Base-by-base conservation (phyloP, 2,888 invertebrate genomes). In the Trypoxylon attenuatum region DNA sequence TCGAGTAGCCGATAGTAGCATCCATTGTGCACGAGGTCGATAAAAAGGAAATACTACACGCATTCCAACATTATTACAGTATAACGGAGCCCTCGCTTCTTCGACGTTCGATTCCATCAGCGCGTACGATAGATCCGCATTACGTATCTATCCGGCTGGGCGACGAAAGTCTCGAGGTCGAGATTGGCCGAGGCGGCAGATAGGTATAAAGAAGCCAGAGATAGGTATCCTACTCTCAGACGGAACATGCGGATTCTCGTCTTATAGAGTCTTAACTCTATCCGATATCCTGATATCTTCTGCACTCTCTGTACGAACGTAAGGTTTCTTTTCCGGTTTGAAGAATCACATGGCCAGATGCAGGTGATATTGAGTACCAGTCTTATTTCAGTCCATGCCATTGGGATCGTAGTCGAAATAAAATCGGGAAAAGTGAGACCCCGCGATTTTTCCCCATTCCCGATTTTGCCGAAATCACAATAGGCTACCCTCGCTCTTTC, bases 231-330 rank as follows among this genome's bases (percentile, higher is more conserved):
- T 38, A 46, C 61, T 71, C 38, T 54, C 54, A n/a, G n/a, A n/a
- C 43, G 45, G 47, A 53, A 64, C 56, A 50, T 42, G 27, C 58
- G 61, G 21, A 58, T 54, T 39, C 45, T 16, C 45, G 41, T 58
- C 62, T 65, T 61, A 65, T 57, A 27, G 59, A 66, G 61, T 47
- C 39, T 53, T 69, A 75, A 69, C 73, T 75, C 68, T 59, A 55
- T 42, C 54, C 61, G 65, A 69, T 65, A 66, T 65, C 56, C 43
- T 59, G 61, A 66, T 68, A 74, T 65, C 45, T 71, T 54, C 45
- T 51, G 46, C 57, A 50, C 33, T 50, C 53, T 52, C 64, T 65
- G 61, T 49, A 47, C 38, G 25, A 25, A 13, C 39, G 43, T 23
- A 38, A 23, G 45, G 23, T 52, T 71, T 58, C 52, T 63, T 69